Conservation (phyloP, 2,797 vertebrate species). For the Rachycentron canadum region DNA sequence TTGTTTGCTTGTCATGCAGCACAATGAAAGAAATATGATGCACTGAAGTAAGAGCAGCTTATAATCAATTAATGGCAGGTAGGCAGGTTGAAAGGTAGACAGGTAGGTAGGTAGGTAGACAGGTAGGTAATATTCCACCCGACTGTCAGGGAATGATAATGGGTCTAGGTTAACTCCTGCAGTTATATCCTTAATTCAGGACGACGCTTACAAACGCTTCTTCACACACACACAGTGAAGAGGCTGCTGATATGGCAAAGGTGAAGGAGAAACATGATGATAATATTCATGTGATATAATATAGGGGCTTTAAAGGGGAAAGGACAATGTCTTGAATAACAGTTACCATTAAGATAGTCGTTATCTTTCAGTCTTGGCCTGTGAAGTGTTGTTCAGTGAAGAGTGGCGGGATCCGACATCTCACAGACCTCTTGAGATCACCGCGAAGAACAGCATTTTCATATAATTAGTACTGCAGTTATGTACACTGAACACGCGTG, state of each 20-base stretch:
- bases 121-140: constrained; percentile 44
- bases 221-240: constrained; percentile 24
- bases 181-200: constrained; percentile 59
- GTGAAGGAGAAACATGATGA: constrained; percentile 67
- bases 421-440: constrained; percentile 29
- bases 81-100: neutral
- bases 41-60: neutral
- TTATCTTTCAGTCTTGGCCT: constrained; percentile 45
- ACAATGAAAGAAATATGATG: neutral
- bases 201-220: constrained; percentile 22
- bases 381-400: constrained; percentile 52
- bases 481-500: constrained; percentile 28
- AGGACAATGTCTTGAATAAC: constrained; percentile 53
- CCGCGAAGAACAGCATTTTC: constrained; percentile 33
- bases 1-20: neutral
- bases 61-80: neutral
- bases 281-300: constrained; percentile 67
- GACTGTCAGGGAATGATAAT: constrained; percentile 63
- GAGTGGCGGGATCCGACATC: constrained; percentile 17
- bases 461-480: constrained; percentile 53
- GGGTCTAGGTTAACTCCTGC: constrained; percentile 57
- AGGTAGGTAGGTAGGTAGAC: neutral
- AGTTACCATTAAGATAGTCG: constrained; percentile 41
- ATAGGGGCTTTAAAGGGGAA: constrained; percentile 58
- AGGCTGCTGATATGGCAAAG: constrained; percentile 55